phyloP scores from a whole-genome alignment of 1,140 invertebrate genomes.

The Asobara japonica region DNA sequence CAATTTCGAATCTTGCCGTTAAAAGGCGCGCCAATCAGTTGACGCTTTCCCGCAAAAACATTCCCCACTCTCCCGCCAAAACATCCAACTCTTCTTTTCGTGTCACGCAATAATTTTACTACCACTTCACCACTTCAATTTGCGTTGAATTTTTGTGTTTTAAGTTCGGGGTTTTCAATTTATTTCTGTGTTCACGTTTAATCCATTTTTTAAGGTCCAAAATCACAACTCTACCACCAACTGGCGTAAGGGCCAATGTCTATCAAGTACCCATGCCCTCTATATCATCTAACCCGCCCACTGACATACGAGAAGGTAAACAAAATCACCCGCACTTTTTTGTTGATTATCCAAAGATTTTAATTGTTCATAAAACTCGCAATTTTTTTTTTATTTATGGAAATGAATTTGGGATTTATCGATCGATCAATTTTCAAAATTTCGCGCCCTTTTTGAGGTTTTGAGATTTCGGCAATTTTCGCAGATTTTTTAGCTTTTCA shows the following conservation, averaged over 20 bases:
- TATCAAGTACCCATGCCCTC: constrained; percentile 59
- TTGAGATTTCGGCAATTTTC: too few relatives aligned
- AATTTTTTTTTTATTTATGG: constrained; percentile 17
- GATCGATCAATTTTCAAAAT: not conserved
- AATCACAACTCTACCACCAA: constrained; percentile 56
- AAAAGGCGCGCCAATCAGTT: too few relatives aligned
- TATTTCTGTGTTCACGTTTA: constrained; percentile 10
- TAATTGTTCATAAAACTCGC: too few relatives aligned
- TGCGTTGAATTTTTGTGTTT: not conserved
- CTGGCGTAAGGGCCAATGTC: constrained; percentile 54
- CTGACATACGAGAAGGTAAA: constrained; percentile 64
- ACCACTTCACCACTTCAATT: too few relatives aligned
- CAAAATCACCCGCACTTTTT: constrained; percentile 11
- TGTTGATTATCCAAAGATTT: too few relatives aligned
- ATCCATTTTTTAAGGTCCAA: constrained; percentile 54
- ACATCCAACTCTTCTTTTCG: too few relatives aligned
- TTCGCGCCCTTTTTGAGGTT: not conserved
- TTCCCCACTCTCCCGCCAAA: too few relatives aligned
- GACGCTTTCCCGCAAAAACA: too few relatives aligned
- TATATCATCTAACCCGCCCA: constrained; percentile 54
- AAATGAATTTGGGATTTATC: not conserved
- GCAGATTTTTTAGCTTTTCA: too few relatives aligned
- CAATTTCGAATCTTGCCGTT: too few relatives aligned
- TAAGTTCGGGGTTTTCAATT: not conserved
- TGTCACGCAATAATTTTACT: too few relatives aligned